Conservation (phyloP, 2,888 invertebrate species). For the Troglohyphantes excavatus region DNA sequence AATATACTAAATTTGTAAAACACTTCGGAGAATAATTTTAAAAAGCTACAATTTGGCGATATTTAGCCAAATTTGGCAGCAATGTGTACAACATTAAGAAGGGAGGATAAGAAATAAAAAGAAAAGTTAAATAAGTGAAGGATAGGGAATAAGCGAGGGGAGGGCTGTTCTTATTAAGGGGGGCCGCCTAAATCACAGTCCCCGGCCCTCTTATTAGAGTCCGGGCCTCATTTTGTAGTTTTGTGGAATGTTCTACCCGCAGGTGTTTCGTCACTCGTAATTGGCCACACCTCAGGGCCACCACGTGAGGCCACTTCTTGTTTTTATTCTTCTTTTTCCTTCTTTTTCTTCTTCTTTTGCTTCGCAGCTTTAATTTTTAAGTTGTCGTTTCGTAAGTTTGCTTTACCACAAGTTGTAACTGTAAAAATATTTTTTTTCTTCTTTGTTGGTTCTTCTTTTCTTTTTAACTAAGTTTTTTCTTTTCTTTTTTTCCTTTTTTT, state of each 20-base stretch:
- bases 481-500: too few relatives aligned
- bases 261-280: slow-evolving; percentile 72
- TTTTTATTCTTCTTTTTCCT: not conserved
- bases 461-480: too few relatives aligned
- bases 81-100: not conserved
- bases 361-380: not conserved
- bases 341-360: not conserved
- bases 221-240: slow-evolving; percentile 57
- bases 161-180: slow-evolving; percentile 40
- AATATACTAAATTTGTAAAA: too few relatives aligned
- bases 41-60: too few relatives aligned
- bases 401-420: too few relatives aligned
- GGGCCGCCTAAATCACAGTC: slow-evolving; percentile 76
- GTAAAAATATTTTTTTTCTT: too few relatives aligned
- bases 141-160: slow-evolving; percentile 24
- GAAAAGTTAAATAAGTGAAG: slow-evolving; percentile 16
- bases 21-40: too few relatives aligned
- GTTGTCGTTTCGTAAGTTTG: not conserved
- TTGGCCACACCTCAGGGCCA: slow-evolving; percentile 76
- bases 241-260: slow-evolving; percentile 67
- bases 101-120: slow-evolving; percentile 4
- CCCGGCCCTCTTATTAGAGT: slow-evolving; percentile 68
- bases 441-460: too few relatives aligned
- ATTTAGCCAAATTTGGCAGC: not conserved
- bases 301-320: slow-evolving; percentile 43